Conservation (phyloP, 1,140 invertebrate genomes). For the Onthophagus taurus region DNA sequence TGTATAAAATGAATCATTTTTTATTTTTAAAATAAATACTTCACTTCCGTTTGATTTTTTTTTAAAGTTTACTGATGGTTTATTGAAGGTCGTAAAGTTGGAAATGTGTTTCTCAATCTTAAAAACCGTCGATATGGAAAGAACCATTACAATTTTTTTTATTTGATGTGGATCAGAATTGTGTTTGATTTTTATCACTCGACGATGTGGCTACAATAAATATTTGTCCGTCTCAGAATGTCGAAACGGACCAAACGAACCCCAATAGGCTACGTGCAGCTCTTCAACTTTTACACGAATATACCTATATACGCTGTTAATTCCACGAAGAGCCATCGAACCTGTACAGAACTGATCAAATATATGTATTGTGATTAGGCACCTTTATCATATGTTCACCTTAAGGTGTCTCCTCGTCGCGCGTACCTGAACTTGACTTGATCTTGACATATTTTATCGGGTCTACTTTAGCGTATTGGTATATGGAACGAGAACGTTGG, state of each 20-base stretch:
- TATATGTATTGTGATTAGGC: conserved; percentile 7
- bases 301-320: background rate
- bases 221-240: conserved; percentile 3
- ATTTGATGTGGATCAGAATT: no score
- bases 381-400: conserved; percentile 11
- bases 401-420: background rate
- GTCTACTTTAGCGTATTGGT: background rate
- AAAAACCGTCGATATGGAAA: no score
- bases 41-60: no score
- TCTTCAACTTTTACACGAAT: background rate
- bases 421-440: conserved; percentile 9
- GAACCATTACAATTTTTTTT: no score
- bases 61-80: no score
- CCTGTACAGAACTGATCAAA: conserved; percentile 13
- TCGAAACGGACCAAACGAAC: background rate
- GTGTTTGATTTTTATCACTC: conserved; percentile 1
- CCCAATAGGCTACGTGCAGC: background rate
- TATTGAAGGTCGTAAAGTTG: no score
- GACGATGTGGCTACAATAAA: background rate
- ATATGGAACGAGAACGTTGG: background rate
- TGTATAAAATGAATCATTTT: no score
- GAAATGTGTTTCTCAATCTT: no score
- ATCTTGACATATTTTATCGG: conserved; percentile 10
- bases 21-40: no score
- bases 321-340: background rate